phyloP scores from a whole-genome alignment of 2,113 vertebrate genomes.

The Caranx melampygus region DNA sequence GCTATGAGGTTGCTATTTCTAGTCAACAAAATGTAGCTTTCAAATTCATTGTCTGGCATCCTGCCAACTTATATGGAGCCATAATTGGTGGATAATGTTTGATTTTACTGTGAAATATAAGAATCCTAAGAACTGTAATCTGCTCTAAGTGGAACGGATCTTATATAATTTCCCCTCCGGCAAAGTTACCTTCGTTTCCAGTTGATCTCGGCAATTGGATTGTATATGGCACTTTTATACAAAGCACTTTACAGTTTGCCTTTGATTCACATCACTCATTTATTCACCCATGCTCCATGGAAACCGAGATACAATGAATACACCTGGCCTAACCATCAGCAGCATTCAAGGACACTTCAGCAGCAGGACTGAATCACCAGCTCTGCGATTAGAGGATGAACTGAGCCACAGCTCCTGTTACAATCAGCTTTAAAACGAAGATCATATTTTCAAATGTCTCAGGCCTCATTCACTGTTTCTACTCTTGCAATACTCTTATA shows the following conservation, averaged over 20 bases:
- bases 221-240: slow-evolving; percentile 29
- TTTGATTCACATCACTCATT: background rate
- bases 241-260: slow-evolving; percentile 2
- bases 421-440: background rate
- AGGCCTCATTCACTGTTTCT: background rate
- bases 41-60: slow-evolving; percentile 28
- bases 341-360: background rate
- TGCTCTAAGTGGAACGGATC: slow-evolving; percentile 7
- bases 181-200: background rate
- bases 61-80: slow-evolving; percentile 23
- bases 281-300: background rate
- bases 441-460: background rate
- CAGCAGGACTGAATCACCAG: background rate
- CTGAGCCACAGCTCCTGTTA: background rate
- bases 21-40: slow-evolving; percentile 12
- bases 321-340: background rate
- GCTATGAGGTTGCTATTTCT: slow-evolving; percentile 9
- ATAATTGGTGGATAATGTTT: slow-evolving; percentile 29
- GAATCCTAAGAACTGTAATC: slow-evolving; percentile 9
- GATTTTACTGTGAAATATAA: slow-evolving; percentile 21
- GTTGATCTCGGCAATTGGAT: slow-evolving; percentile 9
- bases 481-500: background rate
- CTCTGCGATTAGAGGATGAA: background rate
- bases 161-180: slow-evolving; percentile 3
- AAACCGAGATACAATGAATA: background rate